Conservation (phyloP, 30 jellyfish, hydroid and myxozoan species). For the Calvadosia cruxmelitensis region DNA sequence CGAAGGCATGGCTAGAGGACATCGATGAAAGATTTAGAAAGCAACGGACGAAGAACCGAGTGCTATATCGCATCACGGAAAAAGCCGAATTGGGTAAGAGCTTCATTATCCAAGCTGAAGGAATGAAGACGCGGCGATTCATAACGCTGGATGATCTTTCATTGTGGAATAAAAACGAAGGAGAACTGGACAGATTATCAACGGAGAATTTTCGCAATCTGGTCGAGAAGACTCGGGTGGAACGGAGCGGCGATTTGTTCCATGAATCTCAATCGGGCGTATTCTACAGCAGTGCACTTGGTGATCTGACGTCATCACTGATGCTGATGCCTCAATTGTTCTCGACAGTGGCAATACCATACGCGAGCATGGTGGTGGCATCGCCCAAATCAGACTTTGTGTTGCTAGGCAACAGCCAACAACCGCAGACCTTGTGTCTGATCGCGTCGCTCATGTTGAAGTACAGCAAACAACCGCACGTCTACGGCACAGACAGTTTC, state of each 20-base stretch:
- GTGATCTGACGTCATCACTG: slow-evolving; percentile 26
- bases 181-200: slow-evolving; percentile 14
- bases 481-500: slow-evolving; percentile 18
- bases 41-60: not conserved
- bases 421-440: not conserved
- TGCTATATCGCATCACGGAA: slow-evolving; percentile 7
- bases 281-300: slow-evolving; percentile 10
- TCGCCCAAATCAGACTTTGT: not conserved
- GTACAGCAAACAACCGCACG: slow-evolving; percentile 14
- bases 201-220: slow-evolving; percentile 19
- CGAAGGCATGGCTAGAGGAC: slow-evolving; percentile 18
- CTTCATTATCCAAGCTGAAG: slow-evolving; percentile 10
- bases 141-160: slow-evolving; percentile 11
- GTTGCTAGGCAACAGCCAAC: not conserved
- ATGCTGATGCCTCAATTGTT: slow-evolving; percentile 30
- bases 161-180: slow-evolving; percentile 26
- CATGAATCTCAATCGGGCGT: slow-evolving; percentile 34
- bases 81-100: slow-evolving; percentile 8
- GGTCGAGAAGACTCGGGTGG: slow-evolving; percentile 13
- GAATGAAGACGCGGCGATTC: slow-evolving; percentile 17
- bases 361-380: not conserved
- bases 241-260: slow-evolving; percentile 15
- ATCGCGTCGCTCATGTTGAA: slow-evolving; percentile 2
- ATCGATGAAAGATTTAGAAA: slow-evolving; percentile 13
- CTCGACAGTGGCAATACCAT: slow-evolving; percentile 14